A percentile compares a stretch with the other conserved stretches of the same genome.
phyloP scores from a whole-genome alignment of 2,113 vertebrate species.

The Desmodus rotundus region DNA sequence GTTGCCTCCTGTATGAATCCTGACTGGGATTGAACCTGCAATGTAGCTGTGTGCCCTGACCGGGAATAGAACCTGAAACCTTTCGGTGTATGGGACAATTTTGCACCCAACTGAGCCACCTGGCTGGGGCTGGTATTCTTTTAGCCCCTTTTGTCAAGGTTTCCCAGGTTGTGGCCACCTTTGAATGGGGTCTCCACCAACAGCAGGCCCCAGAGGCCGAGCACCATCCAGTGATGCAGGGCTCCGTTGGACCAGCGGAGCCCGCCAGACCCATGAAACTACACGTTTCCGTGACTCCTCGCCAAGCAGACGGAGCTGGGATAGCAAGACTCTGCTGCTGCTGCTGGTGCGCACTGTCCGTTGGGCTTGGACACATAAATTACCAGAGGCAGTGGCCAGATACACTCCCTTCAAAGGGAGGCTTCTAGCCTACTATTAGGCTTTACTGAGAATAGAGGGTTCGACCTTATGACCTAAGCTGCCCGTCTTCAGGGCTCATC shows the following conservation, averaged over 20 bases:
- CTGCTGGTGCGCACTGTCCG: accelerated
- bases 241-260: too few relatives aligned
- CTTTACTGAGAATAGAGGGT: background rate
- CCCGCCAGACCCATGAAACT: background rate
- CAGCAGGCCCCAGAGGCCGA: background rate
- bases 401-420: background rate
- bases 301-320: background rate
- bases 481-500: background rate
- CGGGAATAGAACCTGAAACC: too few relatives aligned
- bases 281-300: background rate
- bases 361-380: background rate
- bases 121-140: background rate
- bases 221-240: too few relatives aligned
- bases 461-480: background rate
- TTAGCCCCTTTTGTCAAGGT: background rate
- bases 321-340: background rate
- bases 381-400: background rate
- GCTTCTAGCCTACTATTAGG: background rate
- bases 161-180: background rate
- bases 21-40: too few relatives aligned
- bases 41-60: too few relatives aligned
- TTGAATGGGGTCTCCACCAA: background rate
- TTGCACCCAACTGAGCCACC: too few relatives aligned
- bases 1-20: too few relatives aligned
- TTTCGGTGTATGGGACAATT: too few relatives aligned